Base-by-base conservation (phyloP, 2,797 vertebrate species). In the Microctenopoma stevenorrisi region DNA sequence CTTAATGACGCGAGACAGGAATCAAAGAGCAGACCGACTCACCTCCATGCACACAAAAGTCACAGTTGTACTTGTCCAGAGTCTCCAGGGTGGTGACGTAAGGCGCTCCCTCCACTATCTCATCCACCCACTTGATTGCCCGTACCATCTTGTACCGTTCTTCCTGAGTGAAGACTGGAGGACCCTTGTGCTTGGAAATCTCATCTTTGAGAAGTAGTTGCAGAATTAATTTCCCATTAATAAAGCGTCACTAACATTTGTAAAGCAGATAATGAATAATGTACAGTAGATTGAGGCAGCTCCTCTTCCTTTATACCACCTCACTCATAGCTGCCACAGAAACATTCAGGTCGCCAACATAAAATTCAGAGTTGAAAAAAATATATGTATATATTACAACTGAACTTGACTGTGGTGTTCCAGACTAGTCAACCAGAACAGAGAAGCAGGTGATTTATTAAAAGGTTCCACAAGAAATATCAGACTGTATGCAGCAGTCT, bases 41-140 rank as follows among this genome's bases (percentile, higher is more conserved):
- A 91, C 92, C 91, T 81, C 92, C 92, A 0, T 93, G 92, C 66
- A 99, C 97, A 2, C 97, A 99, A 94, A 96, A 98, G 89, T 98
- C 96, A 74, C 96, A 97, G 94, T 89, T 95, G 86, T 96, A 94
- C 88, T 97, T 93, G 93, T 99, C 95, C 82, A 99, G 92, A 0
- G 97, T 99, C 87, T 97, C 95, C 91, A 99, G 90, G 0, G 96
- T 98, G 86, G 98, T 98, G 80, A 99, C 96, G 3, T 99, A 99
- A 0, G 98, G 97, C 0, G 97, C 98, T 1, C 96, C 96, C 3
- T 97, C 95, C 6, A 97, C 96, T 5, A 99, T 95, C 83, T 99
- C 97, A 67, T 99, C 97, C 88, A 99, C 98, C 98, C 98, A 99
- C 85, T 99, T 99, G 88, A 98, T 99, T 64, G 97, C 97, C 3